A percentile compares a stretch with the other conserved stretches of the same genome.
phyloP scores from a whole-genome alignment of 1,140 invertebrate species.

The Nomia melanderi region DNA sequence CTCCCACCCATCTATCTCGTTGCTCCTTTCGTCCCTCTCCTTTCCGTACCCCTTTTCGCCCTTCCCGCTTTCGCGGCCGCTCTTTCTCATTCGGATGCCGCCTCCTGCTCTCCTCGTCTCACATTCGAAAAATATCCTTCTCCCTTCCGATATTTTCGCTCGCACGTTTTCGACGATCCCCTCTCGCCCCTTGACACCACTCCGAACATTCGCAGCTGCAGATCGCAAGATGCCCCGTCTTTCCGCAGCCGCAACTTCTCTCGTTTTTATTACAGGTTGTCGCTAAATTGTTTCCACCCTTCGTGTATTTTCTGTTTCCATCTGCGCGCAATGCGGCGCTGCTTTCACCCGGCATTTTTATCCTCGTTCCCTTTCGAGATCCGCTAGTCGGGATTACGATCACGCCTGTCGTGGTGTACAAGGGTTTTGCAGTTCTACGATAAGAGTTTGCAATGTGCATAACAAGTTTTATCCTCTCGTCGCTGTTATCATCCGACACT shows the following conservation, averaged over 20 bases:
- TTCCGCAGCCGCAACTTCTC: neutral
- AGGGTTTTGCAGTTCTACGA: neutral
- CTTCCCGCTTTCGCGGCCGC: constrained; percentile 24
- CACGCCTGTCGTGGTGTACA: neutral
- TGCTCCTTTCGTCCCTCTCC: constrained; percentile 26
- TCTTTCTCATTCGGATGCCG: constrained; percentile 21
- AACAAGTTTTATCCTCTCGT: neutral
- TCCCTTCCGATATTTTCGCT: neutral
- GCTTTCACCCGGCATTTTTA: neutral
- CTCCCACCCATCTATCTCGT: neutral
- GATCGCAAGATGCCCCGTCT: neutral
- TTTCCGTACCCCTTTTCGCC: constrained; percentile 33
- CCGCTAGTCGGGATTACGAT: too few species aligned
- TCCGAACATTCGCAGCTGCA: constrained; percentile 45
- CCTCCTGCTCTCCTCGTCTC: constrained; percentile 19
- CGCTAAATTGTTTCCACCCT: neutral
- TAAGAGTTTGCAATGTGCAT: neutral
- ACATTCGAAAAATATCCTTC: constrained; percentile 27
- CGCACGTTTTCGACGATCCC: neutral
- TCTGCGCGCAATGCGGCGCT: neutral
- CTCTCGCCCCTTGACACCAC: neutral
- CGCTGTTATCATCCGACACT: neutral
- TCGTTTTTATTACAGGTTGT: neutral
- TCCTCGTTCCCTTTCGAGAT: too few species aligned
- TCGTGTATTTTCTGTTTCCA: neutral